Percentiles rank a stretch among this genome's conserved stretches.
Conservation (phyloP, 2,113 vertebrate species). For the Odocoileus virginianus region DNA sequence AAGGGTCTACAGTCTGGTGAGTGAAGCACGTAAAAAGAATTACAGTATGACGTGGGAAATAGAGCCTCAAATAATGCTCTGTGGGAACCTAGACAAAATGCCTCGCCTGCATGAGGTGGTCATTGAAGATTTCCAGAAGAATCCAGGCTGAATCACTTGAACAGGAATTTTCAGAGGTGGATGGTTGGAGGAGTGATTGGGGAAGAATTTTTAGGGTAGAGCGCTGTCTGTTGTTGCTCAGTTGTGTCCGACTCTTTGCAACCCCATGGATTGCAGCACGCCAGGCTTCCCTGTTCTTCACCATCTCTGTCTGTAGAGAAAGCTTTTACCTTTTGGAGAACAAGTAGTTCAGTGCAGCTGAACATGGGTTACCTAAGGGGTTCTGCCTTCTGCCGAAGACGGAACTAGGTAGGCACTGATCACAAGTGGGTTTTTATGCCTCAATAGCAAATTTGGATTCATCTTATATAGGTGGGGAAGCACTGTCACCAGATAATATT, state of each 20-base stretch:
- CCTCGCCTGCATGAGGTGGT: not conserved
- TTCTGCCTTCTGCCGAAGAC: no score
- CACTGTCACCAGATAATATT: not conserved
- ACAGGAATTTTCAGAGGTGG: not conserved
- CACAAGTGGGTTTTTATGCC: not conserved
- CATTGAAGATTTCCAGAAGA: slow-evolving; percentile 10
- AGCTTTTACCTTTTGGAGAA: not conserved
- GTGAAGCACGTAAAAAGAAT: slow-evolving; percentile 10
- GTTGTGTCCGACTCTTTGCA: not conserved
- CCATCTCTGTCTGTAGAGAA: not conserved
- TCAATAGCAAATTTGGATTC: not conserved
- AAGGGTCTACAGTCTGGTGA: not conserved
- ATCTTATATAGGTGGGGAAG: not conserved
- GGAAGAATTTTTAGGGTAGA: not conserved
- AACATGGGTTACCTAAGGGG: not conserved
- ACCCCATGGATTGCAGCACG: not conserved
- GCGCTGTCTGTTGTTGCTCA: not conserved
- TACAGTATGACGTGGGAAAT: not conserved
- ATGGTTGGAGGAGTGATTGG: not conserved
- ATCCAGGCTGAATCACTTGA: not conserved
- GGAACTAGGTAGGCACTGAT: not conserved
- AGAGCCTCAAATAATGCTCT: not conserved
- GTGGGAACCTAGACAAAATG: not conserved
- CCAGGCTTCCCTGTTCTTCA: not conserved
- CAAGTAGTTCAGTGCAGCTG: not conserved